Conservation (phyloP, 2,113 vertebrate genomes). For the Heteronetta atricapilla region DNA sequence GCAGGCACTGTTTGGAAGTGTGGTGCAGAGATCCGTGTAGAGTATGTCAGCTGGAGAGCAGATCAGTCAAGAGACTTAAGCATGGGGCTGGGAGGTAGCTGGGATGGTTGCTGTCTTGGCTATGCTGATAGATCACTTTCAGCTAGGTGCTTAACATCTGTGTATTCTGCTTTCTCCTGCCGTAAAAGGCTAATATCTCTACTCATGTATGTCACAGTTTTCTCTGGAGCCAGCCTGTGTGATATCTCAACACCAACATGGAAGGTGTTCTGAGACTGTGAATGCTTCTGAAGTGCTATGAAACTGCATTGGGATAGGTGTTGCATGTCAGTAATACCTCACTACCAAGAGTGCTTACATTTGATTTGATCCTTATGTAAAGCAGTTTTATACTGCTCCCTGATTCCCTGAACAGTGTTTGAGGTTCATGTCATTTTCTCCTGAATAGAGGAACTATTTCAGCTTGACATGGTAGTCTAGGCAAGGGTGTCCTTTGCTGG, state of each 20-base stretch:
- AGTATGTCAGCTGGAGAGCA: neutral
- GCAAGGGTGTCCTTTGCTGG: neutral
- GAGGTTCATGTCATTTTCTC: neutral
- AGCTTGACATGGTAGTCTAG: neutral
- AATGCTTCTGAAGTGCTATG: neutral
- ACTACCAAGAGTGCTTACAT: neutral
- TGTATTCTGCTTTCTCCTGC: neutral
- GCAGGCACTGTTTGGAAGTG: neutral
- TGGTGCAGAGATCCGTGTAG: neutral
- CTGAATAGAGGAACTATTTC: neutral
- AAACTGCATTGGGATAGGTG: neutral
- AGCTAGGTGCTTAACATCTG: conserved; percentile 11
- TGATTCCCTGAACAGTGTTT: neutral
- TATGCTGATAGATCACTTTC: neutral
- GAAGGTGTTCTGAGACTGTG: neutral
- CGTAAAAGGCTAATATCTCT: neutral
- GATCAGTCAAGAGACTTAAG: conserved; percentile 28
- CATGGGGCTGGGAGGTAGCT: neutral
- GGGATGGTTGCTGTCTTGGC: neutral
- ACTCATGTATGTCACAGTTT: neutral
- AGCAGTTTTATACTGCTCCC: neutral
- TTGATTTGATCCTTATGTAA: neutral
- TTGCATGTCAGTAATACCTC: neutral
- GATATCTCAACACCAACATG: neutral
- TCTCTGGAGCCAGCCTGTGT: neutral